These are phyloP conservation scores for Peromyscus melanophrys DNA, from an alignment of 2,797 vertebrate genomes.

Conservation along the genomic window DNA sequence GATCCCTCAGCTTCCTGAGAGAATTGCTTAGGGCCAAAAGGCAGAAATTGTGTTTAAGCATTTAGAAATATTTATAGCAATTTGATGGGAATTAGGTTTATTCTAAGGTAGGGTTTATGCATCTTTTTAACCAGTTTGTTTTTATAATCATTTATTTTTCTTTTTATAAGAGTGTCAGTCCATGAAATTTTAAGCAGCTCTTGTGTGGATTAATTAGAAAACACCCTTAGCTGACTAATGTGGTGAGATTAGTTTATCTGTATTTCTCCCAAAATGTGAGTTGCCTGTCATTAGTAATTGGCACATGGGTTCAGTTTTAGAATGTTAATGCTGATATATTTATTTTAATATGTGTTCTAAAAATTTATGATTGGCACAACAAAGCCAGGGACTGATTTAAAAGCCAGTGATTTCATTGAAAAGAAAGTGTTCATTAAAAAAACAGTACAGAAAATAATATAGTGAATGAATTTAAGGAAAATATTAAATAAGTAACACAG, in stretches of 20 bases:
- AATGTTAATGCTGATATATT: slow-evolving; percentile 39
- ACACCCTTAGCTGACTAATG: slow-evolving; percentile 11
- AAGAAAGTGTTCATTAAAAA: slow-evolving; percentile 51
- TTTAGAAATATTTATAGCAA: slow-evolving; percentile 2
- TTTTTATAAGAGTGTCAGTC: slow-evolving; percentile 40
- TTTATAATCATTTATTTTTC: slow-evolving; percentile 27
- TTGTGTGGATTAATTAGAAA: slow-evolving; percentile 36
- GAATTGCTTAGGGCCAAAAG: neutral
- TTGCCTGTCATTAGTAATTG: slow-evolving; percentile 1
- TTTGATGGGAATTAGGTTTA: neutral
- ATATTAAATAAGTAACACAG: neutral
- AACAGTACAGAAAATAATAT: slow-evolving; percentile 16
- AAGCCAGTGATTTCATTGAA: slow-evolving; percentile 34
- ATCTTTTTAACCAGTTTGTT: neutral
- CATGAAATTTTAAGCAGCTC: neutral
- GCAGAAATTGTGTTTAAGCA: neutral
- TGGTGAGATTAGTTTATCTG: slow-evolving; percentile 16
- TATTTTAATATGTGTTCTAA: slow-evolving; percentile 56
- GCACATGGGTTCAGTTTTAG: neutral
- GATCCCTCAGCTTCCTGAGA: neutral
- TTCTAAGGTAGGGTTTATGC: slow-evolving; percentile 33
- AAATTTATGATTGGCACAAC: slow-evolving; percentile 52
- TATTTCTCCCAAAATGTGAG: neutral
- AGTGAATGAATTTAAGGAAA: neutral
- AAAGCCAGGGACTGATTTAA: slow-evolving; percentile 32